Conservation (phyloP, 1,140 invertebrate species). For the Drosophila orena region DNA sequence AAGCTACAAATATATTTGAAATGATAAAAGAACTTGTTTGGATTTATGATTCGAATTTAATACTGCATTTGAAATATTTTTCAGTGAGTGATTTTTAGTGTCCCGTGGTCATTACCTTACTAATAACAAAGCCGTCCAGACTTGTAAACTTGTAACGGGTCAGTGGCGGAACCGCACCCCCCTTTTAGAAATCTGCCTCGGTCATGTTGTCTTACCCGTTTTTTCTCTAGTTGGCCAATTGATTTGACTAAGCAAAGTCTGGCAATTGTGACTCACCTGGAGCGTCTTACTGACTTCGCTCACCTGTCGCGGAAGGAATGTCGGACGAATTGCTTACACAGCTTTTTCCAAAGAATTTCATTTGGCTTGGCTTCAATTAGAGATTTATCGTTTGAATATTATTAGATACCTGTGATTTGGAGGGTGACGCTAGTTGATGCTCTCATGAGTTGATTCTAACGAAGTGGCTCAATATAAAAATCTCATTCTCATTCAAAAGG, state of each 20-base stretch:
- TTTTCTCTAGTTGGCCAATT: conserved; percentile 8
- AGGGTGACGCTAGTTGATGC: conserved; percentile 7
- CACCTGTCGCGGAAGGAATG: conserved; percentile 23
- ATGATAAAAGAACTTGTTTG: no score
- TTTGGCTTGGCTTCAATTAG: conserved; percentile 20
- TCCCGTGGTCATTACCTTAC: conserved; percentile 23
- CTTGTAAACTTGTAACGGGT: conserved; percentile 44
- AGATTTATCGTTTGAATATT: conserved; percentile 35
- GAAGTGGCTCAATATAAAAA: conserved; percentile 1
- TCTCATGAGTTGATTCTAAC: conserved; percentile 7
- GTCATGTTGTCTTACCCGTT: conserved; percentile 18
- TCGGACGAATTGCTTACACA: conserved; percentile 42
- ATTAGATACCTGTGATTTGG: conserved; percentile 18
- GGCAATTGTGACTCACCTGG: conserved; percentile 30
- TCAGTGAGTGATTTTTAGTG: conserved; percentile 2
- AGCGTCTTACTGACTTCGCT: conserved; percentile 11
- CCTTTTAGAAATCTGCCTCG: conserved; percentile 13
- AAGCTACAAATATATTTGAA: no score
- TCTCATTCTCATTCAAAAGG: conserved; percentile 7
- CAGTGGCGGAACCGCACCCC: background rate
- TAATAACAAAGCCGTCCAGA: conserved; percentile 36
- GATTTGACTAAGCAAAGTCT: conserved; percentile 39
- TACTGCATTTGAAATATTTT: no score
- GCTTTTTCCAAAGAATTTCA: conserved; percentile 31
- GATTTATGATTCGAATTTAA: no score